phyloP scores from a whole-genome alignment of 2,888 invertebrate species.

The Brachyptera putata region DNA sequence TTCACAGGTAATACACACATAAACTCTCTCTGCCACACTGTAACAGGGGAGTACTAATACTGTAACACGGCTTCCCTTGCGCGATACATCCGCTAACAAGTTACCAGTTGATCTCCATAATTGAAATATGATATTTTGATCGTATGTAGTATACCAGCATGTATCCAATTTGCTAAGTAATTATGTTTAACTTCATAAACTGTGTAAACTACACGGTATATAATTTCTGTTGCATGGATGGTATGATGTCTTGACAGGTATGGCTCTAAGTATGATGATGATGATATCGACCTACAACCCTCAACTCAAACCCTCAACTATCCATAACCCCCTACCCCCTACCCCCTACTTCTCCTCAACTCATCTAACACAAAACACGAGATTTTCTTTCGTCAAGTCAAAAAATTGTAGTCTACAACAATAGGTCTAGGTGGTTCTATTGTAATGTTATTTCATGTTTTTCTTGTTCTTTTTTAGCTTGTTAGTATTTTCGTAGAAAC shows the following conservation, averaged over 20 bases:
- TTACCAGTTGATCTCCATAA: neutral
- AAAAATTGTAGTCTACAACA: neutral
- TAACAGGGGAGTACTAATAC: too few relatives aligned
- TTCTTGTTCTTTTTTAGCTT: neutral
- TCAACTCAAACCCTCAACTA: too few relatives aligned
- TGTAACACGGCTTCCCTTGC: too few relatives aligned
- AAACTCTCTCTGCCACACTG: too few relatives aligned
- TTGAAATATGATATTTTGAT: neutral
- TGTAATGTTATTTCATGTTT: neutral
- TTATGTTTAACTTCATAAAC: neutral
- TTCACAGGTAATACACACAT: too few relatives aligned
- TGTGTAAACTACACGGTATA: neutral
- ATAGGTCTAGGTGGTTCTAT: neutral
- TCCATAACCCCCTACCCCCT: neutral
- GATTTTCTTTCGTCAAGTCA: neutral
- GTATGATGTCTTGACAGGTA: neutral
- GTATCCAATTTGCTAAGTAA: neutral
- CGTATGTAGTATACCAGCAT: neutral
- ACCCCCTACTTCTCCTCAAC: neutral
- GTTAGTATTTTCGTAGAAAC: too few relatives aligned
- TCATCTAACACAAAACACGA: neutral
- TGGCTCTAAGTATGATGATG: neutral
- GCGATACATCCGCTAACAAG: neutral
- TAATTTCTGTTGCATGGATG: neutral
- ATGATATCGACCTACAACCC: neutral